Base-by-base conservation (phyloP, 1,140 invertebrate genomes). In the Pissodes strobi region DNA sequence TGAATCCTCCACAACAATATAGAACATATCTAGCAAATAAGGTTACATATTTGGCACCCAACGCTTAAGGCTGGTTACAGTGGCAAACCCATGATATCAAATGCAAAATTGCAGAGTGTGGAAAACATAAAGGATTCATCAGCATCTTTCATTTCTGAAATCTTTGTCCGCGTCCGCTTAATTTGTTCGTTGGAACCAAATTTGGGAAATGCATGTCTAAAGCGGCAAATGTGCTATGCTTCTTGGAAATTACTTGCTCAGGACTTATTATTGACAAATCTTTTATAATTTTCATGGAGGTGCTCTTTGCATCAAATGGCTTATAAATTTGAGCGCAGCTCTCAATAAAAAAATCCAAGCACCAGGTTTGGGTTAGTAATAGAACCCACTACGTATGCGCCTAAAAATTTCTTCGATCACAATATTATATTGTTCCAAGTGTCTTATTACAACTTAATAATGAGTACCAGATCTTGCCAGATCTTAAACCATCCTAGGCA, bases 361-460 rank as follows among this genome's bases (percentile, higher is more conserved):
- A 39, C 12, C 38, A n/a, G 9, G 25, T 27, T 27, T 27, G 25
- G 25, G 9, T 27, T 27, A 27, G 25, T 9, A 27, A 27, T 27
- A 27, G 25, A 27, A 27, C 25, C 25, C 25, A 27, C 25, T 55
- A 55, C 25, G 4, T 17, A 8, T 37, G 51, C 51, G 3, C 6
- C 5, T 3, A 55, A 55, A 55, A 19, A 46, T 46, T 4, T 22
- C 43, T 12, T 46, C 43, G 8, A 22, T 55, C 10, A 74, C 39
- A 9, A 39, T 39, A 34, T 67, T 66, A 56, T 61, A 72, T 43
- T 72, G 70, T 18, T 73, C 64, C 9, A 72, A 19, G 1, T 73
- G 59, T 49, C 67, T 30, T 25, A 56, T 43, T 13, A 76, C 68
- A n/a, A 72, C 74, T 19, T 43, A 19, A 15, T 61, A 27, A 9